These are phyloP conservation scores for Zaprionus ghesquierei DNA, from an alignment of 1,140 invertebrate genomes.

Conservation along the genomic window DNA sequence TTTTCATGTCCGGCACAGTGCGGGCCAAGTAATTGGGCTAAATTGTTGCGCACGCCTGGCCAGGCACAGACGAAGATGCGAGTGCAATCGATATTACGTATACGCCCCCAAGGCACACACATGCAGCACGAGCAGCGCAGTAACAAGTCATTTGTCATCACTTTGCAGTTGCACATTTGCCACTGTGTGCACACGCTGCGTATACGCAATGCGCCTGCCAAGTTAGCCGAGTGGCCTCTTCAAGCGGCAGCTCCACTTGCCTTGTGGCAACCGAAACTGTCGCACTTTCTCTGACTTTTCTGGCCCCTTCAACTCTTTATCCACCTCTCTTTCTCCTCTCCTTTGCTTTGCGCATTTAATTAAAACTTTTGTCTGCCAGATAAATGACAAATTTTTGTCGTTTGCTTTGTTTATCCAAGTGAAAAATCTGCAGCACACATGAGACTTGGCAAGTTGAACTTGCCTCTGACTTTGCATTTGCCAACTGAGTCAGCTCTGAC, in stretches of 20 bases:
- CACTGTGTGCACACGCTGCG: slow-evolving; percentile 16
- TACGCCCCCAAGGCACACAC: slow-evolving; percentile 27
- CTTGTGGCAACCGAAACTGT: neutral
- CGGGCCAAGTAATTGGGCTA: slow-evolving; percentile 32
- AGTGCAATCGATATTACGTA: slow-evolving; percentile 52
- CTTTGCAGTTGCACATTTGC: slow-evolving; percentile 13
- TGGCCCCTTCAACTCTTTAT: no score
- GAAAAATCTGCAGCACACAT: slow-evolving; percentile 14
- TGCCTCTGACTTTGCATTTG: slow-evolving; percentile 4
- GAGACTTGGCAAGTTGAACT: neutral
- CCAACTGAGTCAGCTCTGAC: neutral
- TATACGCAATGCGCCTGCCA: slow-evolving; percentile 29
- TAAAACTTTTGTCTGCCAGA: slow-evolving; percentile 32
- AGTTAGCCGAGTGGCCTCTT: slow-evolving; percentile 1
- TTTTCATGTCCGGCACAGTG: slow-evolving; percentile 16
- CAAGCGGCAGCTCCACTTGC: slow-evolving; percentile 30
- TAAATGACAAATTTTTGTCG: slow-evolving; percentile 16
- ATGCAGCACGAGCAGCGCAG: slow-evolving; percentile 2
- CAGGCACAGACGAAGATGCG: neutral
- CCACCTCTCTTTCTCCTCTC: no score
- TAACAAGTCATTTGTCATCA: slow-evolving; percentile 39
- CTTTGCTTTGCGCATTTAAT: slow-evolving; percentile 26
- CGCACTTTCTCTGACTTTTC: neutral
- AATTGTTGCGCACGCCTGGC: slow-evolving; percentile 20
- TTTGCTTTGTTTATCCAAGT: slow-evolving; percentile 1